Percentiles rank a stretch among this genome's conserved stretches.
Conservation (phyloP, 2,113 vertebrate species). For the Notarius lentiginosus region DNA sequence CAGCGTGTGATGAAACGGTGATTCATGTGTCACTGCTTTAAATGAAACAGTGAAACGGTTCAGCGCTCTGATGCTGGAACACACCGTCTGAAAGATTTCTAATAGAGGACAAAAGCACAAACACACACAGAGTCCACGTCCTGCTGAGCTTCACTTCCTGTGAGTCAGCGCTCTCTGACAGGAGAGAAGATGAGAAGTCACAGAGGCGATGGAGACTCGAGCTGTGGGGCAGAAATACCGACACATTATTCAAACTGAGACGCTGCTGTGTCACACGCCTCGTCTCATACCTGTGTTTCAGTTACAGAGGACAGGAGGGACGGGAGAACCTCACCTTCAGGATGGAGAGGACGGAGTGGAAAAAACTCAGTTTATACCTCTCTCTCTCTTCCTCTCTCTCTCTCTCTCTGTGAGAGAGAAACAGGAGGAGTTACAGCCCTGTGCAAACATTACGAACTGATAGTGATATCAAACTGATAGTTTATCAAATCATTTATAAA, state of each 20-base stretch:
- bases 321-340: background rate
- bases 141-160: background rate
- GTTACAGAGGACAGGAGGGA: background rate
- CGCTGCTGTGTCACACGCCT: background rate
- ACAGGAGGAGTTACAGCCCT: background rate
- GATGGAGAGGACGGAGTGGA: background rate
- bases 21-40: conserved; percentile 3
- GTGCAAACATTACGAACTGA: background rate
- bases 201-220: background rate
- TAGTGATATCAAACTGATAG: background rate
- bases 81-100: conserved; percentile 4
- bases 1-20: background rate
- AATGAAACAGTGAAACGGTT: conserved; percentile 3
- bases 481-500: background rate
- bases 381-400: too few relatives aligned
- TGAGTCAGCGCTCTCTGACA: background rate
- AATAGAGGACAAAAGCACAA: conserved; percentile 3
- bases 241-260: background rate
- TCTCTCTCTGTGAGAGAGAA: background rate
- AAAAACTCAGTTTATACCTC: background rate
- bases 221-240: background rate
- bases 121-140: background rate
- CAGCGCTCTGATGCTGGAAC: background rate
- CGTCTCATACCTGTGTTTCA: background rate
- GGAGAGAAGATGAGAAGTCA: background rate